A percentile compares a stretch with the other conserved stretches of the same genome.
Conservation (phyloP, 2,888 invertebrate genomes). For the Palloptera scutellata region DNA sequence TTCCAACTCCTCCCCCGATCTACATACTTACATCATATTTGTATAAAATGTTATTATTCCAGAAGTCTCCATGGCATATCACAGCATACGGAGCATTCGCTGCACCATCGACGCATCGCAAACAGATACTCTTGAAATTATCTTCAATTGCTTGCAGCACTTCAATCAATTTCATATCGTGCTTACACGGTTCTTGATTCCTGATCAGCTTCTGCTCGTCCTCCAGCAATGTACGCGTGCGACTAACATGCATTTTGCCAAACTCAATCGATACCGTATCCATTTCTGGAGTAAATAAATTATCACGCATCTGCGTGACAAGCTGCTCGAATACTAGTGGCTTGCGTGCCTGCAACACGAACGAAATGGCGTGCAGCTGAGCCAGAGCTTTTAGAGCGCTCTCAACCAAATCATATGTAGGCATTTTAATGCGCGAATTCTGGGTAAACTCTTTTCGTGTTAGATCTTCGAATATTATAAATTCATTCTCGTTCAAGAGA, state of each 20-base stretch:
- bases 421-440: slow-evolving; percentile 56
- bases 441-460: slow-evolving; percentile 39
- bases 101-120: slow-evolving; percentile 47
- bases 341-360: slow-evolving; percentile 58
- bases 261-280: slow-evolving; percentile 51
- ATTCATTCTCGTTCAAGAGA: slow-evolving; percentile 47
- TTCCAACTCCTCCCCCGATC: not conserved
- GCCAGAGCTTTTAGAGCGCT: slow-evolving; percentile 63
- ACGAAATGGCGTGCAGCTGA: slow-evolving; percentile 65
- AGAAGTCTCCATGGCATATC: slow-evolving; percentile 60
- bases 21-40: slow-evolving; percentile 51
- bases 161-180: slow-evolving; percentile 25
- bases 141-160: slow-evolving; percentile 44
- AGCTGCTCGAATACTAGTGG: slow-evolving; percentile 42
- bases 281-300: slow-evolving; percentile 48
- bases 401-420: slow-evolving; percentile 61
- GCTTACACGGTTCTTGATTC: slow-evolving; percentile 14
- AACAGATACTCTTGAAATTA: slow-evolving; percentile 45
- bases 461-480: slow-evolving; percentile 55
- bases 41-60: slow-evolving; percentile 59
- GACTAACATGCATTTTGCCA: slow-evolving; percentile 50
- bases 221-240: slow-evolving; percentile 46
- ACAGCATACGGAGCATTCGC: slow-evolving; percentile 51
- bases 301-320: slow-evolving; percentile 47
- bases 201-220: slow-evolving; percentile 35